Conservation (phyloP, 2,113 vertebrate genomes). For the Saguinus imperator region DNA sequence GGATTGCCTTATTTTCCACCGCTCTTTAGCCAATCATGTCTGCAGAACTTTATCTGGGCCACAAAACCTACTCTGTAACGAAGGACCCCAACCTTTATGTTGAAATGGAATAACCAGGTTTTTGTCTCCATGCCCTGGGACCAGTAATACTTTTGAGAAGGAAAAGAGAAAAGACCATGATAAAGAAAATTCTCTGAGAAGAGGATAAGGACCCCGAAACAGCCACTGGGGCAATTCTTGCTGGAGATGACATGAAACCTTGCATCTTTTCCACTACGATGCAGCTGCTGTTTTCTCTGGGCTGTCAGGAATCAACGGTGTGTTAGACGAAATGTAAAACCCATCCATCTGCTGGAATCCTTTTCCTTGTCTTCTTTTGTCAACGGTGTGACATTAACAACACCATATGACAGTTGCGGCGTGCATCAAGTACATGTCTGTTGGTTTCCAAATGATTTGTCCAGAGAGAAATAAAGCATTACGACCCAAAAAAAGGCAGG, state of each 20-base stretch:
- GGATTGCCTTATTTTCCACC: constrained; percentile 58
- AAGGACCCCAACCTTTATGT: neutral
- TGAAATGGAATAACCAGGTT: neutral
- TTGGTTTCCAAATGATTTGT: constrained; percentile 20
- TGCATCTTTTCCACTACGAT: constrained; percentile 21
- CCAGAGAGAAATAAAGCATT: neutral
- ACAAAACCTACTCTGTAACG: constrained; percentile 57
- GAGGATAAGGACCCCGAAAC: neutral
- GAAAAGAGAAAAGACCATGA: neutral
- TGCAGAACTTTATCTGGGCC: constrained; percentile 58
- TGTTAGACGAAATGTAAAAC: constrained; percentile 42
- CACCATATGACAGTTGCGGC: constrained; percentile 38
- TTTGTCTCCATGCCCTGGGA: neutral
- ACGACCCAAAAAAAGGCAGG: neutral
- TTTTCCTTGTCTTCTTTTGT: constrained; percentile 40
- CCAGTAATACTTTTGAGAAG: neutral
- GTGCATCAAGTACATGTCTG: neutral
- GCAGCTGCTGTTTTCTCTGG: constrained; percentile 52
- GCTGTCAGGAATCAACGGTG: constrained; percentile 39
- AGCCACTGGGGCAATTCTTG: neutral
- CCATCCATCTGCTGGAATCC: neutral
- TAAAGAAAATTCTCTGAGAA: neutral
- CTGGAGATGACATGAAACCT: neutral
- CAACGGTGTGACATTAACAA: neutral
- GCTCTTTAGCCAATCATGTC: constrained; percentile 60